Conservation (phyloP, 2,797 vertebrate species). For the Poecilia picta region DNA sequence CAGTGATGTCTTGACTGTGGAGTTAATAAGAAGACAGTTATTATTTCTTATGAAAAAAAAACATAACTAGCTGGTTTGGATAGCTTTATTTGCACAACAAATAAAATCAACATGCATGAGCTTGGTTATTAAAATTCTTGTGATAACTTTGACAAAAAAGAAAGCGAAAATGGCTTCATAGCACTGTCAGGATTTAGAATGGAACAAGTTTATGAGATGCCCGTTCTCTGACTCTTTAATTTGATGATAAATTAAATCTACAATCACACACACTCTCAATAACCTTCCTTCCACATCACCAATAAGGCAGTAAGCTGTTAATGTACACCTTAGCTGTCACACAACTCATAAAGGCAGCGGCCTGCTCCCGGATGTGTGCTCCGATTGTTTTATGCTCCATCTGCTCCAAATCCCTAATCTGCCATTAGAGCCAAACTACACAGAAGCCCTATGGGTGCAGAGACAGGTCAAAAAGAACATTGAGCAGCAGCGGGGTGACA, state of each 20-base stretch:
- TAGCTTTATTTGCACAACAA: not conserved
- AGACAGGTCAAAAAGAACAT: constrained; percentile 53
- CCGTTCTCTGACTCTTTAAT: not conserved
- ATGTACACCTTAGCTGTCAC: constrained; percentile 10
- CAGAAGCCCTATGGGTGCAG: constrained; percentile 33
- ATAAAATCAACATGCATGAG: not conserved
- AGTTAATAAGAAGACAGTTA: not conserved
- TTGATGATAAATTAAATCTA: constrained; percentile 1
- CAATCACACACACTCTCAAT: not conserved
- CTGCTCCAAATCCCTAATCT: constrained; percentile 48
- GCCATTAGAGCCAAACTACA: constrained; percentile 44
- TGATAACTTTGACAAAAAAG: not conserved
- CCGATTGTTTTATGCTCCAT: constrained; percentile 57
- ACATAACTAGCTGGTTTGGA: not conserved
- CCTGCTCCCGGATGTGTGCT: constrained; percentile 43
- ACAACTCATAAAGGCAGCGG: not conserved
- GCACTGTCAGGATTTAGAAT: not conserved
- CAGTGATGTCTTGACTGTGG: not conserved
- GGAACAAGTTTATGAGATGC: not conserved
- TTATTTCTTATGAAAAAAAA: not conserved
- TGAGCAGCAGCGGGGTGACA: not conserved
- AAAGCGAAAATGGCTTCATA: not conserved
- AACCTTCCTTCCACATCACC: not conserved
- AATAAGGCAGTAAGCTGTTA: constrained; percentile 2
- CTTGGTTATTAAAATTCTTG: not conserved